Percentiles rank a stretch among this genome's conserved stretches.
Conservation (phyloP, 2,888 invertebrate species). For the Melitaea athalia region DNA sequence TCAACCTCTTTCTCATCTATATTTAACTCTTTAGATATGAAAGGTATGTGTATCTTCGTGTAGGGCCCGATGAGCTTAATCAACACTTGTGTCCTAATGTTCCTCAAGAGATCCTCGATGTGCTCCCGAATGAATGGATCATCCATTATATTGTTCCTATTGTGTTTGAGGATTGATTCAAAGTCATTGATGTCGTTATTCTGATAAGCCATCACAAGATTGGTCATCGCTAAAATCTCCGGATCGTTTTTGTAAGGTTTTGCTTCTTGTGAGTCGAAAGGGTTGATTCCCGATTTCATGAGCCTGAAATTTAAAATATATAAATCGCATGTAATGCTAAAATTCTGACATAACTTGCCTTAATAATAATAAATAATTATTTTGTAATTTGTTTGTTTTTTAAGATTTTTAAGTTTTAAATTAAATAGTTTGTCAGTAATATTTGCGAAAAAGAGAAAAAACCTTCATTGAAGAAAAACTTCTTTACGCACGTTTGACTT, state of each 20-base stretch:
- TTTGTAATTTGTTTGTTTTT: no score
- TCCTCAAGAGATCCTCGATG: constrained; percentile 97
- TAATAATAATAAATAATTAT: no score
- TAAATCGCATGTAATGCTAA: neutral
- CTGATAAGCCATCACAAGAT: constrained; percentile 97
- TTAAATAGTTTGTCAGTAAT: no score
- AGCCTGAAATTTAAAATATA: constrained; percentile 82
- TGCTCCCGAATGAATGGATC: constrained; percentile 99
- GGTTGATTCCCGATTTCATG: constrained; percentile 99
- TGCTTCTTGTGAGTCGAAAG: constrained; percentile 99
- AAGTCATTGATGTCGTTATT: constrained; percentile 99
- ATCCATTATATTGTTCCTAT: constrained; percentile 97
- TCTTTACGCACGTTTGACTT: no score
- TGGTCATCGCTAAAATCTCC: constrained; percentile 99
- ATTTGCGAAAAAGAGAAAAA: no score
- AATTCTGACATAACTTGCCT: neutral
- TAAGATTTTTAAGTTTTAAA: no score
- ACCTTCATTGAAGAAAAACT: no score
- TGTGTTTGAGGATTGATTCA: constrained; percentile 96
- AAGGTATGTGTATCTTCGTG: constrained; percentile 98
- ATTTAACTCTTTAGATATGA: constrained; percentile 97
- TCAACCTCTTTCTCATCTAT: constrained; percentile 98
- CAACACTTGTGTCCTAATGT: constrained; percentile 98
- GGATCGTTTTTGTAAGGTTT: constrained; percentile 99
- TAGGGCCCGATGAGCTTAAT: constrained; percentile 99